These are phyloP conservation scores for Diglossa cyanea DNA, from an alignment of 2,797 vertebrate genomes.

Conservation along the genomic window DNA sequence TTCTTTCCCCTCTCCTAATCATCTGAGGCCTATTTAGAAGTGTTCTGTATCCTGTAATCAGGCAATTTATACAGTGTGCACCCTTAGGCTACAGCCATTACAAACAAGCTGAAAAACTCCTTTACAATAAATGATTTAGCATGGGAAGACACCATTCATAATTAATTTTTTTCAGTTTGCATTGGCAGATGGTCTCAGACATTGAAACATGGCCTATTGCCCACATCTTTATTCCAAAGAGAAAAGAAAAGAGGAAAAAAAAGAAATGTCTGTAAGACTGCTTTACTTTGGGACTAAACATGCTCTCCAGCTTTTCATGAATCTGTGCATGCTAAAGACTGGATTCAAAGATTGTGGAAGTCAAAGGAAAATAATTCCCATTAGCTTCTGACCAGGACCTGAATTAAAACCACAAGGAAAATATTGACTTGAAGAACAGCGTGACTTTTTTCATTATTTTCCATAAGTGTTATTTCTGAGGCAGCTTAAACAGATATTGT, in stretches of 20 bases:
- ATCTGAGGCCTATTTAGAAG: constrained; percentile 85
- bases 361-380: neutral
- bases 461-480: neutral
- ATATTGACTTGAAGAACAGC: neutral
- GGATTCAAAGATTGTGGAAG: neutral
- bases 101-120: constrained; percentile 87
- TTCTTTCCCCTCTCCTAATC: constrained; percentile 89
- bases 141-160: constrained; percentile 81
- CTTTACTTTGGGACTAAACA: constrained; percentile 35
- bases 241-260: neutral
- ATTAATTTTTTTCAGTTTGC: constrained; percentile 75
- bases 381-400: neutral
- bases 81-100: constrained; percentile 81
- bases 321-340: neutral
- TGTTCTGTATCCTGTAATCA: constrained; percentile 93
- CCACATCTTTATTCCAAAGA: constrained; percentile 58
- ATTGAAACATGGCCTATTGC: constrained; percentile 68
- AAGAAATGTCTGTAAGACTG: neutral
- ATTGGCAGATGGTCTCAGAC: constrained; percentile 76
- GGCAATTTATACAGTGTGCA: constrained; percentile 85
- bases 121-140: constrained; percentile 83
- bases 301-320: neutral
- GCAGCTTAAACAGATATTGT: neutral
- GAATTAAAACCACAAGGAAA: neutral
- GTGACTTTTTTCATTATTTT: neutral